Conservation (phyloP, 2,797 vertebrate genomes). For the Mareca strepera region DNA sequence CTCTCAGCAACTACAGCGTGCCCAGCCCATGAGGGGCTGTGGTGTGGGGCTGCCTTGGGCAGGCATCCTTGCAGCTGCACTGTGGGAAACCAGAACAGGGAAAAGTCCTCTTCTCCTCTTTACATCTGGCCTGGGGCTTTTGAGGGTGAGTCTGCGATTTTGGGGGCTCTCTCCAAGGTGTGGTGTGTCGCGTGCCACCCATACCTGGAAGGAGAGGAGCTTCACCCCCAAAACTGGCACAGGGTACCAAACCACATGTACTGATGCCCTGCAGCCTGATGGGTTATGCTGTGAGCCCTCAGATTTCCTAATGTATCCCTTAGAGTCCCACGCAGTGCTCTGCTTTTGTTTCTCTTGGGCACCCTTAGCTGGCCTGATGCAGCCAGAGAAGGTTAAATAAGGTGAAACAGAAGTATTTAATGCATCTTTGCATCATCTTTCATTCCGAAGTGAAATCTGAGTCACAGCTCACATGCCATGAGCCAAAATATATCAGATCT, state of each 20-base stretch:
- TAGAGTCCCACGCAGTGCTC: neutral
- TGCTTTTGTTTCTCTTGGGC: neutral
- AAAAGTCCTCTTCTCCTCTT: neutral
- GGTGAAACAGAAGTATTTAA: neutral
- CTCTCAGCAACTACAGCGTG: accelerated
- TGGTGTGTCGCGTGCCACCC: neutral
- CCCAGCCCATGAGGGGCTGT: accelerated
- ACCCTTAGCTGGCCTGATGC: neutral
- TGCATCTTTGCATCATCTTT: neutral
- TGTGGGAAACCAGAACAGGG: neutral
- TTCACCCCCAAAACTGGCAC: neutral
- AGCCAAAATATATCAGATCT: neutral
- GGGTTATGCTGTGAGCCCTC: accelerated
- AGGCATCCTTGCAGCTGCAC: neutral
- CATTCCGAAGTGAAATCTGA: neutral
- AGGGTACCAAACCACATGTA: neutral
- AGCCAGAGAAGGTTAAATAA: neutral
- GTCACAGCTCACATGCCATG: neutral
- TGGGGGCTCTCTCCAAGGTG: accelerated
- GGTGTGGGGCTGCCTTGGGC: neutral
- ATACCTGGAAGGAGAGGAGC: neutral
- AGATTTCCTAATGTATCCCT: accelerated
- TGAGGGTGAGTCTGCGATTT: neutral
- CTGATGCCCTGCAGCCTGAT: neutral
- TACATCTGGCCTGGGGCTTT: neutral